Conservation (phyloP, 2,888 invertebrate genomes). For the Drosophila sordidapex region DNA sequence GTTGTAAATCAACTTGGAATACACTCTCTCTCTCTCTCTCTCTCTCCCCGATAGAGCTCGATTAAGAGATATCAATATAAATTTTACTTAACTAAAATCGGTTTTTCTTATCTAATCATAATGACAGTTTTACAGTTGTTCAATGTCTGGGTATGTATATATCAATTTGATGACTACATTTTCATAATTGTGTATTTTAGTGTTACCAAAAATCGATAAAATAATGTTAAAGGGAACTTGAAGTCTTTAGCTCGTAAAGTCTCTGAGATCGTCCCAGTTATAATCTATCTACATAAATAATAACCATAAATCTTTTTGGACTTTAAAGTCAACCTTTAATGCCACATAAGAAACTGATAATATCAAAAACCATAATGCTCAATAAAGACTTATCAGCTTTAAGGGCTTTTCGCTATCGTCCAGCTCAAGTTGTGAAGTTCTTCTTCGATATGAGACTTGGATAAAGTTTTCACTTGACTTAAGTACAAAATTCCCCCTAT, state of each 20-base stretch:
- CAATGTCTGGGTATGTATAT: neutral
- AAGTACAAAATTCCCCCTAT: neutral
- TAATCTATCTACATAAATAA: neutral
- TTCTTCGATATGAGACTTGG: neutral
- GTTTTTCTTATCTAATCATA: neutral
- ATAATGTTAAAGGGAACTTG: neutral
- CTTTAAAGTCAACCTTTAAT: neutral
- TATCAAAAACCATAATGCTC: neutral
- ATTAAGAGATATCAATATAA: neutral
- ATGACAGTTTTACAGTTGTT: neutral
- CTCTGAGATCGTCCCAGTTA: neutral
- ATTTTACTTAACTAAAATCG: neutral
- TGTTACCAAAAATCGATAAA: neutral
- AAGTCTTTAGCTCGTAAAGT: neutral
- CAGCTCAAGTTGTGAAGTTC: neutral
- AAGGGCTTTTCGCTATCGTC: neutral
- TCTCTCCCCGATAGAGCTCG: too few relatives aligned
- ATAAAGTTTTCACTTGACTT: neutral
- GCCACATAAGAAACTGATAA: constrained; percentile 1
- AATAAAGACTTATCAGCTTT: neutral
- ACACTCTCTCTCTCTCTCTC: too few relatives aligned
- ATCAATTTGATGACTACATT: neutral
- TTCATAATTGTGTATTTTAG: neutral
- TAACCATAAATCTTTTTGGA: neutral
- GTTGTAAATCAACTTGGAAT: too few relatives aligned